Conservation (phyloP, 2,888 invertebrate genomes). For the Drosophila imparisetae region DNA sequence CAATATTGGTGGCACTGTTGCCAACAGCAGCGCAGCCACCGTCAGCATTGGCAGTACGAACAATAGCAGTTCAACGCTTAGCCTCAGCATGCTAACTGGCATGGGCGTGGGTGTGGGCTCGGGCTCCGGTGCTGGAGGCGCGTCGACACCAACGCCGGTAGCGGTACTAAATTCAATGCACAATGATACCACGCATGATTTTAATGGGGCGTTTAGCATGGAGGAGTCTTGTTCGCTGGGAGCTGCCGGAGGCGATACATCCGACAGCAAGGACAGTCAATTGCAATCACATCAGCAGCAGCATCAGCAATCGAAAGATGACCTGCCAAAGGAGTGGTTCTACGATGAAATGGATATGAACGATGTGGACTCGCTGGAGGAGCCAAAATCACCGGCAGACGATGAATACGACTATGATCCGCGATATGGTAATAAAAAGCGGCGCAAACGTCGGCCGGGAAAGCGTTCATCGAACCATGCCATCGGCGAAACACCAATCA, state of each 20-base stretch:
- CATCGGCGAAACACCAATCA: conserved; percentile 59
- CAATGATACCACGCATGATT: conserved; percentile 78
- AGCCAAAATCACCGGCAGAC: conserved; percentile 95
- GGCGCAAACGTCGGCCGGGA: conserved; percentile 84
- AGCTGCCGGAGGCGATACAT: conserved; percentile 85
- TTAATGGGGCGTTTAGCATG: conserved; percentile 82
- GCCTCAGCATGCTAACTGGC: conserved; percentile 62
- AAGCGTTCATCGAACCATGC: conserved; percentile 74
- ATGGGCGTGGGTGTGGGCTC: conserved; percentile 7
- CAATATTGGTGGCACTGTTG: conserved; percentile 35
- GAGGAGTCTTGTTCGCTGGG: conserved; percentile 84
- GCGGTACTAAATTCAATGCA: conserved; percentile 64
- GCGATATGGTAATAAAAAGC: conserved; percentile 84
- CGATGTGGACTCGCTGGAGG: conserved; percentile 96
- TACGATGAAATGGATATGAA: conserved; percentile 95
- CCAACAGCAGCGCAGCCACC: conserved; percentile 17
- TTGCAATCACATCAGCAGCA: conserved; percentile 86
- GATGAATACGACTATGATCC: conserved; percentile 96
- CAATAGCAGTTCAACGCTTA: conserved; percentile 59
- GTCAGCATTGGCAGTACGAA: conserved; percentile 44
- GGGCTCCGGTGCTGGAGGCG: conserved; percentile 33
- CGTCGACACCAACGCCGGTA: conserved; percentile 63
- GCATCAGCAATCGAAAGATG: conserved; percentile 87
- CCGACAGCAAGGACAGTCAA: conserved; percentile 92
- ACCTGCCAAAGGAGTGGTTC: conserved; percentile 93